Base-by-base conservation (phyloP, 2,888 invertebrate genomes). In the Zonitis immaculata region DNA sequence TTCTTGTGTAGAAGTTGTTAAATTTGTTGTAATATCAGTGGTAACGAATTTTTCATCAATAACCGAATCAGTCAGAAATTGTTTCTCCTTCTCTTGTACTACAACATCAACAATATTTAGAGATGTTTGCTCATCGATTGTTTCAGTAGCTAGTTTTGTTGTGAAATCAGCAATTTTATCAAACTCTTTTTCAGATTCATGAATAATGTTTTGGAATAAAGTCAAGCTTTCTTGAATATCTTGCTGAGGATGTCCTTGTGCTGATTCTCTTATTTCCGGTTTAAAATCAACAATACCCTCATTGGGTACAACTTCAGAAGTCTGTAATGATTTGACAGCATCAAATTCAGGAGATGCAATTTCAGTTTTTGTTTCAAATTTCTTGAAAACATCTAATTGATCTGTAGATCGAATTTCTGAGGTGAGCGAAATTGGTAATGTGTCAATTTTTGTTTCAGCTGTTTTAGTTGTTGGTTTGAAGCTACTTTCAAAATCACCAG, bases 351-450 rank as follows among this genome's bases (percentile, higher is more conserved):
- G 66, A 56, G 71, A 70, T 1, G 67, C 73, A 53, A 68, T 68
- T 58, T 67, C 66, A 39, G 54, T 50, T 55, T 63, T 59, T n/a
- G 50, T 44, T 49, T 63, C 59, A n/a, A 58, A 52, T 43, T 59
- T 57, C 43, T 66, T 66, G 39, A 64, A 56, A 54, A 65, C 64
- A 42, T 66, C 70, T 75, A 80, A 79, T 67, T 70, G 74, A 28
- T 79, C 73, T 54, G 72, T 72, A 7, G 77, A 67, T 44, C 78
- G 59, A 1, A 80, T 67, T 73, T 84, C 82, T 12, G 80, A 82
- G 11, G 86, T 75, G 61, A 80, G 79, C 45, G 88, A 59, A 58
- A 82, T 72, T 72, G 82, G 79, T 66, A 74, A 78, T 76, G 76
- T 80, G 71, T 77, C 79, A 70, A 79, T 80, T 50, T 68, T 79